Conservation (phyloP, 1,140 invertebrate genomes). For the Eufriesea mexicana region DNA sequence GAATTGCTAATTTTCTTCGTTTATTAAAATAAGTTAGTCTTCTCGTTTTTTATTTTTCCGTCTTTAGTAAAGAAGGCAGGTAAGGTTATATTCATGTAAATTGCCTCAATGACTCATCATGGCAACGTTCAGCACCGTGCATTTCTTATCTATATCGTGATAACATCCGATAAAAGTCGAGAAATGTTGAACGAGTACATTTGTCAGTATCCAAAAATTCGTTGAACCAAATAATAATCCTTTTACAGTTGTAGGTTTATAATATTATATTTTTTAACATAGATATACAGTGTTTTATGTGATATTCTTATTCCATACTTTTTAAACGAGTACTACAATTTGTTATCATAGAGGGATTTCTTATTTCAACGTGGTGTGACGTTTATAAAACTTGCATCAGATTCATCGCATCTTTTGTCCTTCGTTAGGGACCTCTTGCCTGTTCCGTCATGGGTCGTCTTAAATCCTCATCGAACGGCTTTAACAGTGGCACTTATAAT, state of each 20-base stretch:
- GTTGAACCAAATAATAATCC: background rate
- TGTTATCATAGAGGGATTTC: background rate
- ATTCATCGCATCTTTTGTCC: background rate
- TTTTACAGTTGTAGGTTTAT: background rate
- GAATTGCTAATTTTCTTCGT: background rate
- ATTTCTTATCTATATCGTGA: conserved; percentile 5
- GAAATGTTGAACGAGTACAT: background rate
- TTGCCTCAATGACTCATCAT: background rate
- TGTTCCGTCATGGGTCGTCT: conserved; percentile 11
- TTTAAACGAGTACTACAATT: background rate
- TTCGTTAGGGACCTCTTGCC: conserved; percentile 9
- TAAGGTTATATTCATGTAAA: background rate
- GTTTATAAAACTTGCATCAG: background rate
- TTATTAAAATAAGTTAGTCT: background rate
- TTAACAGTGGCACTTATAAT: conserved; percentile 59
- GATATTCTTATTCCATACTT: background rate
- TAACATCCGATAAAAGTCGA: conserved; percentile 3
- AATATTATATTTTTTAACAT: background rate
- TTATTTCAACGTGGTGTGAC: background rate
- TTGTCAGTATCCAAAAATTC: background rate
- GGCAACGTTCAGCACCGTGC: background rate
- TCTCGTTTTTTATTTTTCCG: background rate
- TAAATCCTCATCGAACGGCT: conserved; percentile 58
- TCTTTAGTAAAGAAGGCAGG: background rate
- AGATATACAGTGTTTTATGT: background rate